Evolutionary conservation across 2,888 invertebrate genomes (phyloP), one percentile per base, ranked within the genome.

Genomic region (Stomorhina lunata): DNA sequence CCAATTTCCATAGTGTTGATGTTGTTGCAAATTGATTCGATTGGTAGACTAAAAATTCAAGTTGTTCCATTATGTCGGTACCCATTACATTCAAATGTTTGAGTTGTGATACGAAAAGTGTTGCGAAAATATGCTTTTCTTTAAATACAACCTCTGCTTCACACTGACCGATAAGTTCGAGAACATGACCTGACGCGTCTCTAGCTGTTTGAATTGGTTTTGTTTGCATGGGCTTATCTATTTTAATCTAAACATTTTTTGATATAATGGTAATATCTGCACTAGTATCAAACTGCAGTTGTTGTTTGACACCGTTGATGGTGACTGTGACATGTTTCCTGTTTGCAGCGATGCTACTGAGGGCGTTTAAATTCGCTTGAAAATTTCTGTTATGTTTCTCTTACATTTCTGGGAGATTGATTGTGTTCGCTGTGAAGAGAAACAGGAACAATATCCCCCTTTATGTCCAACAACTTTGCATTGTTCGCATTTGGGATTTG

Each of bases 391-490:
- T 55, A 17, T 29, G 27, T 29, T 29, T 66, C 10, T 48, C n/a
- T n/a, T 59, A 20, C 37, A 15, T 17, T 34, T 59, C 7, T 34
- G 15, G 12, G 34, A 2, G 17, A n/a, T 27, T 29, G 5, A 15
- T 29, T 29, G 17, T 57, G 32, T n/a, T 4, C 29, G 17, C 1
- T 59, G 40, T 37, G 40, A 69, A 20, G 29, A 53, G 37, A 68
- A 69, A 57, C 61, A 57, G 25, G 68, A 25, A 65, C 80, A 80
- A 69, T 78, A 80, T 1, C 71, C 81, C 15, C 69, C 78, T 73
- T 81, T 84, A 25, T 84, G 81, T 1, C 73, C 75, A 9, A 63
- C 45, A 5, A 55, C 57, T 17, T 40, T 40, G 40, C 78, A 73
- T 9, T 83, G 72, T 40, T 29, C 71, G 34, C 73, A 78, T 20